phyloP scores from a whole-genome alignment of 2,113 vertebrate genomes.

The Eira barbara region DNA sequence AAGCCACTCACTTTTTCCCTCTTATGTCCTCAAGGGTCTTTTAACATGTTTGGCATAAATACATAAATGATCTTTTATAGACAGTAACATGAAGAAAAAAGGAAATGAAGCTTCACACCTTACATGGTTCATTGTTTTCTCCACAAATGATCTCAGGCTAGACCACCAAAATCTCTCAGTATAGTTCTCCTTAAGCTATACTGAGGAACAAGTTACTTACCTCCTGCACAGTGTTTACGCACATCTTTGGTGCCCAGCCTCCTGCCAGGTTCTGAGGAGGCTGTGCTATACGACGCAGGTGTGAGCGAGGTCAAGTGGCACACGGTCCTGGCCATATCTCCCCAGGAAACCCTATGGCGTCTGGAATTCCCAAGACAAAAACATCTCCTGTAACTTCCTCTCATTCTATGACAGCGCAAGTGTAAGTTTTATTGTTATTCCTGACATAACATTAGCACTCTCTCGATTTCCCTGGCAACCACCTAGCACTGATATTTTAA shows the following conservation, averaged over 20 bases:
- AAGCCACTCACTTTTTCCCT: not conserved
- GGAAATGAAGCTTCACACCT: not conserved
- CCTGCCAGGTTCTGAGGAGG: not conserved
- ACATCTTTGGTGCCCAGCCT: not conserved
- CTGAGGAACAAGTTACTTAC: not conserved
- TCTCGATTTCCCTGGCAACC: not conserved
- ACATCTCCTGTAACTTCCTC: not conserved
- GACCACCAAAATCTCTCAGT: not conserved
- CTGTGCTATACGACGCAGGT: not conserved
- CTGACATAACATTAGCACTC: not conserved
- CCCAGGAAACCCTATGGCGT: not conserved
- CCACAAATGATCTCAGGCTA: not conserved
- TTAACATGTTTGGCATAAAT: not conserved
- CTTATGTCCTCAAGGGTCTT: not conserved
- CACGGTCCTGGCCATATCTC: not conserved
- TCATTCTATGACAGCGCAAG: not conserved
- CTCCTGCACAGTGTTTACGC: not conserved
- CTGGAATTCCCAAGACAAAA: constrained; percentile 21
- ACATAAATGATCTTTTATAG: not conserved
- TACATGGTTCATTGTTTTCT: not conserved
- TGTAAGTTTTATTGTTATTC: not conserved
- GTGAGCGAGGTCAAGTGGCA: not conserved
- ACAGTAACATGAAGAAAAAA: not conserved
- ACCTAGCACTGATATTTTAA: not conserved
- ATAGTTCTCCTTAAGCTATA: not conserved